Conservation (phyloP, 2,797 vertebrate genomes). For the Myiotriccus ornatus region DNA sequence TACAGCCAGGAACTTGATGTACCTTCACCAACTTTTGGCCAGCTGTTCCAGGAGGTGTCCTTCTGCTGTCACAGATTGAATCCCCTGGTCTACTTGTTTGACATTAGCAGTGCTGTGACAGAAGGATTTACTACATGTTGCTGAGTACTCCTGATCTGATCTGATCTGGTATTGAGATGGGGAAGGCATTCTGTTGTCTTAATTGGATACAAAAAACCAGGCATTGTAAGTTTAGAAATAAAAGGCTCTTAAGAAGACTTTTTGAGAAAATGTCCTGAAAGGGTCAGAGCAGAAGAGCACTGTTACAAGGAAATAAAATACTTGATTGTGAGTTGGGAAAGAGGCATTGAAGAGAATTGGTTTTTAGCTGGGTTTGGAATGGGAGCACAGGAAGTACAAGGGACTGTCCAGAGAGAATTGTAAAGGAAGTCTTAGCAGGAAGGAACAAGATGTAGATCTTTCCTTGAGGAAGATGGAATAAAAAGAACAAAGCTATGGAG, state of each 20-base stretch:
- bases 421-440: not conserved
- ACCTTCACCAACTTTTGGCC: not conserved
- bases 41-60: constrained; percentile 35
- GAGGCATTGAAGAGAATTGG: not conserved
- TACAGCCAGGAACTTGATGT: not conserved
- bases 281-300: not conserved
- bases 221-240: not conserved
- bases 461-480: not conserved
- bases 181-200: not conserved
- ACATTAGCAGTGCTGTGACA: not conserved
- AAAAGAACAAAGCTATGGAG: not conserved
- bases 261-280: not conserved
- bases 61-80: not conserved
- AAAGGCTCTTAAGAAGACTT: not conserved
- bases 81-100: not conserved
- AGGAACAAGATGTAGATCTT: not conserved
- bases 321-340: not conserved
- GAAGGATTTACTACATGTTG: not conserved
- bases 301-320: not conserved
- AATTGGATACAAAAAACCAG: not conserved
- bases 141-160: not conserved
- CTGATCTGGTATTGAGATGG: not conserved
- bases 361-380: not conserved
- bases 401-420: not conserved
- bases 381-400: not conserved